Evolutionary conservation across 1,140 invertebrate species (phyloP).

Genomic region (Dreissena polymorpha): DNA sequence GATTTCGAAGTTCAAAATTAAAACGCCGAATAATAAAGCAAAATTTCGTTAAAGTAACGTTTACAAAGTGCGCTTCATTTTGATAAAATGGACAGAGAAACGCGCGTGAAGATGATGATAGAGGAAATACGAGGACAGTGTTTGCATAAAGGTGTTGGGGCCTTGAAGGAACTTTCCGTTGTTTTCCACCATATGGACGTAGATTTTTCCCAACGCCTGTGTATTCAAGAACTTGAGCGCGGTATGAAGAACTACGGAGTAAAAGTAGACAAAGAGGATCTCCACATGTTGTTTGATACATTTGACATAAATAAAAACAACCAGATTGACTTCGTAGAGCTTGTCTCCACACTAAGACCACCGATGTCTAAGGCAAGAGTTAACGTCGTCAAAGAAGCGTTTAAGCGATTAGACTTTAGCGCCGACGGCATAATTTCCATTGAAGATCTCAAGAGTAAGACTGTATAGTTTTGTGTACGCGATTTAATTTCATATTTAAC

Average conservation of each 20-base stretch:
- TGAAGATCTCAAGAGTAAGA: constrained; percentile 87
- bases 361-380: constrained; percentile 88
- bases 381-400: constrained; percentile 90
- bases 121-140: constrained; percentile 22
- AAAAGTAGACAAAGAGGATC: constrained; percentile 57
- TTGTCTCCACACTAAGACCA: constrained; percentile 82
- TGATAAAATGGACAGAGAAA: too few species aligned
- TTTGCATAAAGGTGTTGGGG: constrained; percentile 36
- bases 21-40: too few species aligned
- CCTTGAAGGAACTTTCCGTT: constrained; percentile 53
- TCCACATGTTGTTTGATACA: constrained; percentile 64
- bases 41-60: too few species aligned
- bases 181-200: constrained; percentile 60
- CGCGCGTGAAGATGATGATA: neutral
- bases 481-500: too few species aligned
- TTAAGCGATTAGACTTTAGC: constrained; percentile 92
- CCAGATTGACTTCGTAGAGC: constrained; percentile 73
- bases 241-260: constrained; percentile 67
- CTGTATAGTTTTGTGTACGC: too few species aligned
- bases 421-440: constrained; percentile 91
- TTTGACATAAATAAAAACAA: constrained; percentile 69
- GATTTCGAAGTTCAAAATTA: too few species aligned
- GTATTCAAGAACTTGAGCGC: constrained; percentile 49
- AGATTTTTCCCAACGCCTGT: constrained; percentile 53
- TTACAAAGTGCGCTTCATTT: too few species aligned